A percentile compares a stretch with the other conserved stretches of the same genome.
phyloP scores from a whole-genome alignment of 2,888 invertebrate genomes.

The Eupithecia subumbrata region DNA sequence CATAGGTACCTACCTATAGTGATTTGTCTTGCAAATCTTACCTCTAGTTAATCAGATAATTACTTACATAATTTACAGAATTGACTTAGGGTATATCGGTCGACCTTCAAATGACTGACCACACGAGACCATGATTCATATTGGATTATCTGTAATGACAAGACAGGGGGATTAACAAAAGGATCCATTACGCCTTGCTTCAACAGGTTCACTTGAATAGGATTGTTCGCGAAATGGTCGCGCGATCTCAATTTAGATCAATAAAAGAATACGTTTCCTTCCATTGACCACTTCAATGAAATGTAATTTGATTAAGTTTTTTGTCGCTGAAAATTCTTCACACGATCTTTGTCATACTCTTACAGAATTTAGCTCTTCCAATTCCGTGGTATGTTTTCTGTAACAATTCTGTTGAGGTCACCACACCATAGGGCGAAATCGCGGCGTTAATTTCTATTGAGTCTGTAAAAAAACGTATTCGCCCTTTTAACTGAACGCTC shows the following conservation, averaged over 20 bases:
- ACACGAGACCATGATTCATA: background rate
- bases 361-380: background rate
- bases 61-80: background rate
- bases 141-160: constrained; percentile 1
- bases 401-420: background rate
- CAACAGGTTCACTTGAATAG: constrained; percentile 22
- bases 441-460: background rate
- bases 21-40: background rate
- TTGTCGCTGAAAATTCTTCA: constrained; percentile 11
- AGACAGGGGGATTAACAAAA: constrained; percentile 14
- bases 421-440: background rate
- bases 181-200: constrained; percentile 13
- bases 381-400: background rate
- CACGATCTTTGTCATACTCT: background rate
- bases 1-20: background rate
- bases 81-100: background rate
- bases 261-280: constrained; percentile 26
- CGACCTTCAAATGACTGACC: background rate
- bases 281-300: constrained; percentile 17
- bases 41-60: background rate
- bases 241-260: constrained; percentile 36
- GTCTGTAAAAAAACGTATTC: background rate
- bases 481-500: background rate
- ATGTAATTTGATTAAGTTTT: constrained; percentile 23
- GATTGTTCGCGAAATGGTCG: constrained; percentile 39